These are phyloP conservation scores for Tangara arthus DNA, from an alignment of 2,797 vertebrate genomes.

Conservation along the genomic window DNA sequence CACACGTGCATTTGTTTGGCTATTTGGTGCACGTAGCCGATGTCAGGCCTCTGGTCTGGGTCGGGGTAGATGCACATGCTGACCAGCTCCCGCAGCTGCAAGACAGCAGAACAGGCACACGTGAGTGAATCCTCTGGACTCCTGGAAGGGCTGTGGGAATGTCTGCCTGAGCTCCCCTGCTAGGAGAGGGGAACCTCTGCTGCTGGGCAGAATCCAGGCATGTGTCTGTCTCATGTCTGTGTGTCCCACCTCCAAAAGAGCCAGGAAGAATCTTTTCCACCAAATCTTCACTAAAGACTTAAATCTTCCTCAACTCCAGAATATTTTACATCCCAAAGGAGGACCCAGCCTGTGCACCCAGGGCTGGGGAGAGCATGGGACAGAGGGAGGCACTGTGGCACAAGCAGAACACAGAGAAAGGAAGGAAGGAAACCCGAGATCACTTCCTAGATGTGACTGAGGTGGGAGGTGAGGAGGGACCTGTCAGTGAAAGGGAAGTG, in stretches of 20 bases:
- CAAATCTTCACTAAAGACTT: background rate
- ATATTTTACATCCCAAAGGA: background rate
- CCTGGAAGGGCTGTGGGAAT: fast-evolving
- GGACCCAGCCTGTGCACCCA: background rate
- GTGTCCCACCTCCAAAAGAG: background rate
- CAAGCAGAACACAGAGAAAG: fast-evolving
- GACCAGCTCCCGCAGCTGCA: conserved; percentile 88
- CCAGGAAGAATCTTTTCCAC: background rate
- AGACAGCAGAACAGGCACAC: background rate
- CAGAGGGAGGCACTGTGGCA: background rate
- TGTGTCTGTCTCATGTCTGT: fast-evolving
- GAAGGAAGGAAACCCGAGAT: background rate
- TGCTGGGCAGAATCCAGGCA: background rate
- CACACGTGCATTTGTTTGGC: conserved; percentile 91
- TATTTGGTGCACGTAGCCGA: conserved; percentile 88
- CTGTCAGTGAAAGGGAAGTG: background rate
- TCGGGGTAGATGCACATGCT: conserved; percentile 92
- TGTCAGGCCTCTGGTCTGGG: conserved; percentile 87
- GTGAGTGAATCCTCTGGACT: fast-evolving
- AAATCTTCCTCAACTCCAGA: fast-evolving
- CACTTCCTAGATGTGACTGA: background rate
- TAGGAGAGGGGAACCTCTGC: fast-evolving
- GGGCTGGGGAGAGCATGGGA: background rate
- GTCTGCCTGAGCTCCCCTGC: fast-evolving
- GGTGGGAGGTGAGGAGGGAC: background rate